Percentiles rank a stretch among this genome's conserved stretches.
Conservation (phyloP, 2,797 vertebrate genomes). For the Agapornis canus region DNA sequence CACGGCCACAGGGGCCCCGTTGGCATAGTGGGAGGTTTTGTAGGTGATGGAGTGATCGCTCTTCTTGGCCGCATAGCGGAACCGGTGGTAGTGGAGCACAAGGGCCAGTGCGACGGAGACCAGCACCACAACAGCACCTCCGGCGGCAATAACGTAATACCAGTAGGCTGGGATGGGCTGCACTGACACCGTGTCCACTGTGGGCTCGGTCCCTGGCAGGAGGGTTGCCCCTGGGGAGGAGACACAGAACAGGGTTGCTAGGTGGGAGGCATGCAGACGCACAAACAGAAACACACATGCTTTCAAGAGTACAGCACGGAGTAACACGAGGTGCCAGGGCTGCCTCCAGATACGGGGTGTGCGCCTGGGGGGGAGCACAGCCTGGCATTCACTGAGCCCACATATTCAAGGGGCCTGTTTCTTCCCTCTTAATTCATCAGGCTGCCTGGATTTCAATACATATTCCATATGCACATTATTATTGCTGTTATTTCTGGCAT, state of each 20-base stretch:
- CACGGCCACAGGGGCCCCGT: conserved; percentile 84
- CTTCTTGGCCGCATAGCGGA: conserved; percentile 96
- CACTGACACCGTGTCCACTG: conserved; percentile 95
- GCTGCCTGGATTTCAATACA: conserved; percentile 57
- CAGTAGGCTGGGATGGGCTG: conserved; percentile 95
- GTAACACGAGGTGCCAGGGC: not conserved
- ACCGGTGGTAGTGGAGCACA: conserved; percentile 95
- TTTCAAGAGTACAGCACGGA: conserved; percentile 57
- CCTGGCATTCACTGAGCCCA: conserved; percentile 47
- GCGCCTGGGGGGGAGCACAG: not conserved
- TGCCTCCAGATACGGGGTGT: not conserved
- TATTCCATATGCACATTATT: conserved; percentile 58
- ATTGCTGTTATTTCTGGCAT: conserved; percentile 67
- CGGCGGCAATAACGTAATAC: conserved; percentile 98
- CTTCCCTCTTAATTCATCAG: conserved; percentile 67
- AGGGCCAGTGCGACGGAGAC: conserved; percentile 89
- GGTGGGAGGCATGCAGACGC: conserved; percentile 84
- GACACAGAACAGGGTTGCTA: conserved; percentile 94
- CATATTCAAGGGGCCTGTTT: conserved; percentile 27
- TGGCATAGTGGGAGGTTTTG: conserved; percentile 90
- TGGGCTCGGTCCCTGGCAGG: conserved; percentile 94
- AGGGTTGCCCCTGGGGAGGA: conserved; percentile 98
- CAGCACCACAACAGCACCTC: conserved; percentile 93
- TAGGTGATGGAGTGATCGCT: conserved; percentile 95
- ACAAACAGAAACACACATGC: conserved; percentile 77